Conservation (phyloP, 2,888 invertebrate species). For the Penaeus monodon region DNA sequence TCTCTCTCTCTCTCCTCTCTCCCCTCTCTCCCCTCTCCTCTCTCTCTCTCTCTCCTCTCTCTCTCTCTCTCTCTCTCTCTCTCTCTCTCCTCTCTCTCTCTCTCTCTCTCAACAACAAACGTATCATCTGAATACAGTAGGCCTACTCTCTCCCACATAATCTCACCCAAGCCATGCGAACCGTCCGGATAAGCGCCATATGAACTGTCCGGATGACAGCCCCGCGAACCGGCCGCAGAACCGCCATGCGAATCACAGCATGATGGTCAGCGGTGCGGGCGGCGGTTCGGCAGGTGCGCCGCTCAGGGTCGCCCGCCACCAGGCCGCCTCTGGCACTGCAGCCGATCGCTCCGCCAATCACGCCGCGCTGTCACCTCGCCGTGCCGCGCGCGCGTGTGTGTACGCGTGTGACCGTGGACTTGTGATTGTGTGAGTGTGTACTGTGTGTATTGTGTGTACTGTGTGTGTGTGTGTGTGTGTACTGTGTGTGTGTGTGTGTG, state of each 20-base stretch:
- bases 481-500: neutral
- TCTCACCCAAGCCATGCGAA: no score
- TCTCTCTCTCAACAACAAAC: no score
- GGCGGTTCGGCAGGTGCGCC: slow-evolving; percentile 1
- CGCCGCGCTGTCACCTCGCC: neutral
- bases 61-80: no score
- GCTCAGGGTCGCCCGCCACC: slow-evolving; percentile 35
- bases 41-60: no score
- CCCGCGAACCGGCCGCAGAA: neutral
- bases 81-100: no score
- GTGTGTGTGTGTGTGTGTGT: neutral
- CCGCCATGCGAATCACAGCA: neutral
- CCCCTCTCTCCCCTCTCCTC: no score
- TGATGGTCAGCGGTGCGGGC: neutral
- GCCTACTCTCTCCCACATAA: no score
- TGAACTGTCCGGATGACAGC: no score
- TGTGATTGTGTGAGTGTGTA: neutral
- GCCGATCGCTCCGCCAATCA: neutral
- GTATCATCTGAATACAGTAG: no score
- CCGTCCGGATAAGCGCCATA: no score
- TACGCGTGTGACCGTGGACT: neutral
- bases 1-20: no score
- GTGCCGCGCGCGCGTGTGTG: neutral
- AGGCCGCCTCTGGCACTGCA: slow-evolving; percentile 1
- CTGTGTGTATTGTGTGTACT: neutral